Base-by-base conservation (phyloP, 2,113 vertebrate species). In the Cephalopterus ornatus region DNA sequence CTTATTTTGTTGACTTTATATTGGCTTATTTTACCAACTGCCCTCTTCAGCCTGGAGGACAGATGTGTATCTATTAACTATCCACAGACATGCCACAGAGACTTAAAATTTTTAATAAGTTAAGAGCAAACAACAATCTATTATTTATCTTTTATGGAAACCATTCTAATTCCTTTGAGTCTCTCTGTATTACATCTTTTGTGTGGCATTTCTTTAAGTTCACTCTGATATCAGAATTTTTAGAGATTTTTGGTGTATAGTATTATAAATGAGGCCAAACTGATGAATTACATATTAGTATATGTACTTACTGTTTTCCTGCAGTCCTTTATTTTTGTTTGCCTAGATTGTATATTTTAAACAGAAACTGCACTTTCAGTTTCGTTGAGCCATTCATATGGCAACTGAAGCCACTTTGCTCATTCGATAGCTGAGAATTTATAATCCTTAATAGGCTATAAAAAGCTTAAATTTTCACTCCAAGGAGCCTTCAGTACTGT, bases 391-490 rank as follows among this genome's bases (percentile, higher is more conserved):
- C 19, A 28, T 86, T 92, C 68, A 37, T 46, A 41, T 8, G 17
- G 30, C 49, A 80, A 44, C 75, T 83, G 46, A 55, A 90, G 66
- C 76, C 26, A 16, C 19, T 79, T 55, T 85, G 16, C 63, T 79
- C 72, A 14, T 76, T 91, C 80, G 55, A 55, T 74, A 81, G 59
- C 74, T 75, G 22, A 56, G 53, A 88, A 94, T 89, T 89, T 89
- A 52, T 72, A 65, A 68, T 76, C 62, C 92, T 88, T 79, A 93
- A 61, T 65, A 49, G 78, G 17, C 81, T 52, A 85, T 94, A 89
- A 93, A 89, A 96, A 85, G 56, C 95, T 85, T 68, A 56, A 46
- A 76, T 93, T 95, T 93, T 94, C n/a, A 79, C 63, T 93, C 58
- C 62, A 76, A 90, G 66, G 32, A 94, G 32, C 53, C 20, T 92